A percentile compares a stretch with the other conserved stretches of the same genome.
These are phyloP conservation scores for Drosophila varians DNA, from an alignment of 1,140 invertebrate species.

Conservation along the genomic window DNA sequence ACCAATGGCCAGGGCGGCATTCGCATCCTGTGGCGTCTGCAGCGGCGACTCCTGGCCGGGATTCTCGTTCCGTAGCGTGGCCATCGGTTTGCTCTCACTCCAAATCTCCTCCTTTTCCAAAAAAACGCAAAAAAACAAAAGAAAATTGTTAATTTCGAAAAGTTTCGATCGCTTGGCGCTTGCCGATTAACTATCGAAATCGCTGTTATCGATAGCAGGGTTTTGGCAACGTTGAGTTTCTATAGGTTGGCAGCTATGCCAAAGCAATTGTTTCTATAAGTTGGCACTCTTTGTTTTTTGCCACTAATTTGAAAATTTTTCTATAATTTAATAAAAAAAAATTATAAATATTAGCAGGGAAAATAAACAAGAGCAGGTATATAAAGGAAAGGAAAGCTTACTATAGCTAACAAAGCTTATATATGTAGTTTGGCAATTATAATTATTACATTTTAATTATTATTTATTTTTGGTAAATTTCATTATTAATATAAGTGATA, in stretches of 20 bases:
- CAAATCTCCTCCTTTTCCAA: background rate
- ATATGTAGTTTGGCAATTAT: no score
- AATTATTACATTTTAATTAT: no score
- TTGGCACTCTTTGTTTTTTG: background rate
- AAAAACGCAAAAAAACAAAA: background rate
- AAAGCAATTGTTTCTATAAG: background rate
- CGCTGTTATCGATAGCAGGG: background rate
- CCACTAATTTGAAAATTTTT: background rate
- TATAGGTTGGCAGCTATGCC: background rate
- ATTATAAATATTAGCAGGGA: no score
- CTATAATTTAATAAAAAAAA: no score
- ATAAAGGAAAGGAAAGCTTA: no score
- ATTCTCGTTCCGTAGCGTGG: slow-evolving; percentile 30
- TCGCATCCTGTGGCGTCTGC: slow-evolving; percentile 44
- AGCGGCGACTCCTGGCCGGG: slow-evolving; percentile 41
- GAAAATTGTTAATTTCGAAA: background rate
- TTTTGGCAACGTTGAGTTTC: background rate
- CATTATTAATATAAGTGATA: no score
- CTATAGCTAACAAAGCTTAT: no score
- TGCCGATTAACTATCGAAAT: background rate
- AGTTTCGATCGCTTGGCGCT: background rate
- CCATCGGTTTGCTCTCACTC: slow-evolving; percentile 10
- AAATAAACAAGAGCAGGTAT: no score
- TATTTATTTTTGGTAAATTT: no score
- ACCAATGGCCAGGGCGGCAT: slow-evolving; percentile 50